phyloP scores from a whole-genome alignment of 2,888 invertebrate genomes.

The Eupeodes luniger region DNA sequence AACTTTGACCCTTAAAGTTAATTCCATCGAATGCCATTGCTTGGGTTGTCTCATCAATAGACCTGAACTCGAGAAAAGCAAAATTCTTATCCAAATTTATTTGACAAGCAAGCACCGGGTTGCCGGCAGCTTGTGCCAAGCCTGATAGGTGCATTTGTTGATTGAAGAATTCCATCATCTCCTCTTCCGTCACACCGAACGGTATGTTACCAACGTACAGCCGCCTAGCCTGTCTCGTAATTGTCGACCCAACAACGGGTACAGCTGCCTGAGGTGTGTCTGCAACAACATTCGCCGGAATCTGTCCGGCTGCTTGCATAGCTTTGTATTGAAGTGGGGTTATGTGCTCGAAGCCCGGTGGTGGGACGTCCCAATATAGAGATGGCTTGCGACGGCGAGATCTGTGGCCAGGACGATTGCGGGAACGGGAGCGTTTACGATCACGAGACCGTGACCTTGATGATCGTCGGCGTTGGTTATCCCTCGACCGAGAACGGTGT shows the following conservation, averaged over 20 bases:
- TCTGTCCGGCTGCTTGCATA: slow-evolving; percentile 96
- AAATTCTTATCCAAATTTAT: slow-evolving; percentile 99
- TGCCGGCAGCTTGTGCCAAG: slow-evolving; percentile 98
- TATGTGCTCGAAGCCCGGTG: slow-evolving; percentile 98
- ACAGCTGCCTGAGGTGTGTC: slow-evolving; percentile 98
- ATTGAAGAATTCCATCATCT: slow-evolving; percentile 99
- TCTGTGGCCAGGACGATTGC: slow-evolving; percentile 78
- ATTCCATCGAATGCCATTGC: slow-evolving; percentile 99
- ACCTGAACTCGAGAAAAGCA: slow-evolving; percentile 97
- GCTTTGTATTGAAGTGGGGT: slow-evolving; percentile 97
- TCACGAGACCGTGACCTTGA: slow-evolving; percentile 86
- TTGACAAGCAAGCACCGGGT: slow-evolving; percentile 99
- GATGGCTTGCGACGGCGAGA: slow-evolving; percentile 94
- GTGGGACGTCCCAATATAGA: slow-evolving; percentile 99
- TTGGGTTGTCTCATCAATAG: slow-evolving; percentile 99
- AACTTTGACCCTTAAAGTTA: slow-evolving; percentile 98
- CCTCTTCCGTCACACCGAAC: slow-evolving; percentile 98
- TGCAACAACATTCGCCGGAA: slow-evolving; percentile 96
- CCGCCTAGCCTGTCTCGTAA: slow-evolving; percentile 95
- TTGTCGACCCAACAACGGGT: slow-evolving; percentile 98
- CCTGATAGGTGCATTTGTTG: slow-evolving; percentile 99
- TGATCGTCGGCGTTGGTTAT: slow-evolving; percentile 81
- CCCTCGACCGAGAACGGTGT: slow-evolving; percentile 77
- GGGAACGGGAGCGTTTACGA: slow-evolving; percentile 84
- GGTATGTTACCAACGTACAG: slow-evolving; percentile 99